These are phyloP conservation scores for Morbakka virulenta DNA, from an alignment of 30 jellyfish, hydroid and myxozoan species.

Conservation along the genomic window DNA sequence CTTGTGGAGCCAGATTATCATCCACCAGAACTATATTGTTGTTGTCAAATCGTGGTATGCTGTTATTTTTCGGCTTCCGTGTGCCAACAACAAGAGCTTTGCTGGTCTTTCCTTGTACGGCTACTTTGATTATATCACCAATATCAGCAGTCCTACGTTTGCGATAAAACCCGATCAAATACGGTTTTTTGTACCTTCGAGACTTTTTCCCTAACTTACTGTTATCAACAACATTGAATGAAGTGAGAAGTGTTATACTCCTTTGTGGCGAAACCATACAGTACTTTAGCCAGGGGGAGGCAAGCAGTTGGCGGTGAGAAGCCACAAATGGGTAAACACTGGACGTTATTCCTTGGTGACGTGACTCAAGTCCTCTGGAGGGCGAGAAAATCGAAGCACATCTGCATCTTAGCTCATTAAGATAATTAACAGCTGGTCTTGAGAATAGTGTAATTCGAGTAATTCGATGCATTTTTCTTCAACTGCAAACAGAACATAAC, in stretches of 20 bases:
- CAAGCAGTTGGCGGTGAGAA: no score
- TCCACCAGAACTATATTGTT: constrained; percentile 86
- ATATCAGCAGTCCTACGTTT: constrained; percentile 93
- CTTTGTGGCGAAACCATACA: no score
- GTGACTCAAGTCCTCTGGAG: no score
- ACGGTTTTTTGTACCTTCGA: constrained; percentile 82
- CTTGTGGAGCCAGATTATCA: constrained; percentile 90
- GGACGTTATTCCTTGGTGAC: no score
- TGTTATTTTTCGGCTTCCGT: constrained; percentile 71
- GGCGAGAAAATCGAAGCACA: no score
- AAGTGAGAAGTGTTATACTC: constrained; percentile 60
- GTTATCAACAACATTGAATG: constrained; percentile 89
- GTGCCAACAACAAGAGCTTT: constrained; percentile 96
- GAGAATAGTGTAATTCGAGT: no score
- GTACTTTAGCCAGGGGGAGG: no score
- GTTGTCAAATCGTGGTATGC: constrained; percentile 91
- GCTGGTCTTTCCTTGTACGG: constrained; percentile 90
- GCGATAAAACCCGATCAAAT: constrained; percentile 93
- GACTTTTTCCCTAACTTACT: constrained; percentile 91
- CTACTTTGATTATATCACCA: constrained; percentile 91
- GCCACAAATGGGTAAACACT: no score
- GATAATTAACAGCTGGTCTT: no score
- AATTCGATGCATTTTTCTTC: no score
- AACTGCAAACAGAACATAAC: no score
- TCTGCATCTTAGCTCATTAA: no score